Percentiles rank a stretch among this genome's conserved stretches.
Evolutionary conservation across 2,797 vertebrate species (phyloP).

Genomic region (Gymnoscopelus braueri): DNA sequence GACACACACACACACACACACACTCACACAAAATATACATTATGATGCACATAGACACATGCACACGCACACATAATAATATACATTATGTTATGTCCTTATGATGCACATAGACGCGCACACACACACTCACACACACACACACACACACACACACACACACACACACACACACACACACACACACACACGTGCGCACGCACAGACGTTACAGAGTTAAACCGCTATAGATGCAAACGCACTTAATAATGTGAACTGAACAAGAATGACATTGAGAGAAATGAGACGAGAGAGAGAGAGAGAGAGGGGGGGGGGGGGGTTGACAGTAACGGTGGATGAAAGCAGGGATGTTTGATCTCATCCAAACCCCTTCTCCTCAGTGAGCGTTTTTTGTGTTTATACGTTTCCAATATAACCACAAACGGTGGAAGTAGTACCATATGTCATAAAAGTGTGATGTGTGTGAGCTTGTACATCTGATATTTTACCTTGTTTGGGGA

Average conservation of each 20-base stretch:
- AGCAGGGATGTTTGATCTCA: constrained; percentile 19
- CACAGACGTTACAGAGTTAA: background rate
- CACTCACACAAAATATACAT: background rate
- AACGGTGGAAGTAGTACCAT: too few relatives aligned
- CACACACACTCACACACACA: background rate
- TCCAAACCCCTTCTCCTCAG: constrained; percentile 13
- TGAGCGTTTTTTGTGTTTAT: constrained; percentile 6
- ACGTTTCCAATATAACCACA: too few relatives aligned
- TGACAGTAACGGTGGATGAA: constrained; percentile 30
- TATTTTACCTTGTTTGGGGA: too few relatives aligned
- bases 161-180: background rate
- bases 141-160: background rate
- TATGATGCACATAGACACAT: background rate
- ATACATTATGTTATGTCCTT: background rate
- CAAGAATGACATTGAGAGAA: constrained; percentile 32
- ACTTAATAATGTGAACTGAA: constrained; percentile 41
- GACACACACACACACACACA: background rate
- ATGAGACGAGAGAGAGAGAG: background rate
- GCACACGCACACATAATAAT: background rate
- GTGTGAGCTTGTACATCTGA: too few relatives aligned
- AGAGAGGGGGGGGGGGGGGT: constrained; percentile 22
- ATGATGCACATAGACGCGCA: background rate
- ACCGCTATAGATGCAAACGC: constrained; percentile 23
- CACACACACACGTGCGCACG: background rate
- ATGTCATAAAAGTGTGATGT: too few relatives aligned